These are phyloP conservation scores for Megaleporinus macrocephalus DNA, from an alignment of 2,113 vertebrate species.

Conservation along the genomic window DNA sequence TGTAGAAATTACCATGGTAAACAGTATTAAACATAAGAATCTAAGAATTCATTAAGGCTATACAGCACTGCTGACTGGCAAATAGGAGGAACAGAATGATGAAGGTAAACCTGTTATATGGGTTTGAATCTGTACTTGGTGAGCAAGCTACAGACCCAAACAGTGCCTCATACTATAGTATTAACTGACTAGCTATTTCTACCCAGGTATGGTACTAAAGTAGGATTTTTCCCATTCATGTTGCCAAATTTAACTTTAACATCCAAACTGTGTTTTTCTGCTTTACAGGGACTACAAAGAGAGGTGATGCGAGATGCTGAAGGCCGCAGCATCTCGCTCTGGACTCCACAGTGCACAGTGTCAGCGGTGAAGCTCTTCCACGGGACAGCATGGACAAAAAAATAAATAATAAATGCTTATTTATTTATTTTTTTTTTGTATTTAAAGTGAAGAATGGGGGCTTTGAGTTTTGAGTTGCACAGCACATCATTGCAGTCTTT, in stretches of 20 bases:
- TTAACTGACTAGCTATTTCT: no score
- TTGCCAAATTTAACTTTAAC: background rate
- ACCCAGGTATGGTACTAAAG: no score
- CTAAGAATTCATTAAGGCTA: no score
- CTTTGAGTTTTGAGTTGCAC: background rate
- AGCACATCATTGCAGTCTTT: background rate
- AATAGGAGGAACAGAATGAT: no score
- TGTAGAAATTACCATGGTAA: no score
- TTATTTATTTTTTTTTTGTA: constrained; percentile 14
- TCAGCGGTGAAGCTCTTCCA: background rate
- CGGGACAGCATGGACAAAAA: background rate
- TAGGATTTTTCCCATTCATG: no score
- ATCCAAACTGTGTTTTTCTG: background rate
- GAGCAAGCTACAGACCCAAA: no score
- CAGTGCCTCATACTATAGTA: no score
- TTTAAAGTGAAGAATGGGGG: background rate
- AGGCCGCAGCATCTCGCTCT: constrained; percentile 18
- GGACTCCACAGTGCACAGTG: constrained; percentile 41
- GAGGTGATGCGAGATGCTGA: constrained; percentile 68
- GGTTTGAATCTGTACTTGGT: no score
- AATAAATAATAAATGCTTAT: background rate
- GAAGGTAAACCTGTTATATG: no score
- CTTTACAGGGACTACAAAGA: constrained; percentile 58
- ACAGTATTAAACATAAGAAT: no score
- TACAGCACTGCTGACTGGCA: no score